These are phyloP conservation scores for Xenotilapia leptura DNA, from an alignment of 2,113 vertebrate species.

Conservation along the genomic window DNA sequence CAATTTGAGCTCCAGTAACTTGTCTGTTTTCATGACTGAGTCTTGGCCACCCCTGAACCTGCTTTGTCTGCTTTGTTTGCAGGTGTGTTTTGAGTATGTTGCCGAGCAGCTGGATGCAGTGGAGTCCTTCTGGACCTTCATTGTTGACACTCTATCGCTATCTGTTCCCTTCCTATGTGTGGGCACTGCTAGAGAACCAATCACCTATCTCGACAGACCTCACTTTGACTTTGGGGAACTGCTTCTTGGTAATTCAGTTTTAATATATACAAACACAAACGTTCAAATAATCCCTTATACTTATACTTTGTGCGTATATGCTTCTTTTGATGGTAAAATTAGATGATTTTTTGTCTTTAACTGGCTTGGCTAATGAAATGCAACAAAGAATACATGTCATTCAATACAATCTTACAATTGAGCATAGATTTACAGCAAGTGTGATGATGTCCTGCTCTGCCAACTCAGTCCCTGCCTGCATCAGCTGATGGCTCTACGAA, in stretches of 20 bases:
- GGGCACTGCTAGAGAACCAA: conserved; percentile 74
- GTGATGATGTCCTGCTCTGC: neutral
- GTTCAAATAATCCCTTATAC: neutral
- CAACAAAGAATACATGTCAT: neutral
- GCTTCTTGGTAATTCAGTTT: conserved; percentile 68
- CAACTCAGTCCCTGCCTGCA: neutral
- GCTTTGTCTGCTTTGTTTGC: neutral
- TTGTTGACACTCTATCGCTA: conserved; percentile 72
- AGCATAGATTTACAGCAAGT: neutral
- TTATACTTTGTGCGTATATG: neutral
- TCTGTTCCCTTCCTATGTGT: conserved; percentile 82
- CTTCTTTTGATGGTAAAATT: neutral
- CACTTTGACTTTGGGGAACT: conserved; percentile 77
- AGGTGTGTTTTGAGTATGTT: conserved; percentile 82
- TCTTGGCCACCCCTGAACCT: neutral
- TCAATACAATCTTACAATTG: neutral
- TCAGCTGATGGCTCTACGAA: neutral
- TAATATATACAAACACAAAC: neutral
- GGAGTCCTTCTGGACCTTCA: conserved; percentile 86
- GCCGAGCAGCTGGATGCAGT: conserved; percentile 69
- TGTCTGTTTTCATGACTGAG: neutral
- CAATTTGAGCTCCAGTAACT: neutral
- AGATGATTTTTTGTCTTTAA: neutral
- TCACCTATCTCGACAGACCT: conserved; percentile 74
- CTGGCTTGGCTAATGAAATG: neutral